Percentiles rank a stretch among this genome's conserved stretches.
Evolutionary conservation across 2,797 vertebrate species (phyloP).

Genomic region (Myiothlypis chrysogaster): DNA sequence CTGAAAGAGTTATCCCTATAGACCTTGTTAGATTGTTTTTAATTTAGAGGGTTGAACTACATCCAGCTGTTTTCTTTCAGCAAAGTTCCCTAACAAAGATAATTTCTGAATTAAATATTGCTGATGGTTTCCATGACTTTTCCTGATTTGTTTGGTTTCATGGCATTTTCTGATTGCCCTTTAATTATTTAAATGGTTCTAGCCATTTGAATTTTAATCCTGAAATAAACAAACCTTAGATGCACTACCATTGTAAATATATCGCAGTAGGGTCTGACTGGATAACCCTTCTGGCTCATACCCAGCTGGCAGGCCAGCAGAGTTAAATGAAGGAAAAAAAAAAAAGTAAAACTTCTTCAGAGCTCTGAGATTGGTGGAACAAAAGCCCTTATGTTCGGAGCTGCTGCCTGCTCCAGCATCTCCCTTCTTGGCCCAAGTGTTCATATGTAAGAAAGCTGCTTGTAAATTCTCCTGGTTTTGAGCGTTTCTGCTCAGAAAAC

Average conservation of each 20-base stretch:
- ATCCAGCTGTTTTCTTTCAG: constrained; percentile 78
- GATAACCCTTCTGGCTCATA: constrained; percentile 71
- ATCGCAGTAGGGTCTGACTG: constrained; percentile 64
- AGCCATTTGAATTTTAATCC: constrained; percentile 73
- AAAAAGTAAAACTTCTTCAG: constrained; percentile 30
- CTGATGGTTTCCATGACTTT: constrained; percentile 73
- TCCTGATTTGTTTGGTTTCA: constrained; percentile 73
- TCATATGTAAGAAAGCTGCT: constrained; percentile 40
- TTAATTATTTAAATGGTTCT: constrained; percentile 72
- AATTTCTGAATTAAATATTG: constrained; percentile 76
- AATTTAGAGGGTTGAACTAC: constrained; percentile 75
- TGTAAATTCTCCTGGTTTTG: constrained; percentile 52
- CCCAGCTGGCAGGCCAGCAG: constrained; percentile 67
- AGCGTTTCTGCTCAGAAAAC: neutral
- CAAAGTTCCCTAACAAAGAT: constrained; percentile 71
- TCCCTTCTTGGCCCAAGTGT: constrained; percentile 25
- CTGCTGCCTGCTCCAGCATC: constrained; percentile 35
- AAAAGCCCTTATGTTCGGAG: constrained; percentile 59
- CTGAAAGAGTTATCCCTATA: constrained; percentile 75
- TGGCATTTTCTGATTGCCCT: constrained; percentile 63
- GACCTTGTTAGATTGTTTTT: constrained; percentile 79
- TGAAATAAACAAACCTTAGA: constrained; percentile 70
- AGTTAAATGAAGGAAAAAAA: constrained; percentile 34
- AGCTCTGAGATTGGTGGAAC: constrained; percentile 49
- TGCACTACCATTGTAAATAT: constrained; percentile 57